Percentiles rank a stretch among this genome's conserved stretches.
These are phyloP conservation scores for Anolis sagrei DNA, from an alignment of 2,113 vertebrate species.

Conservation along the genomic window DNA sequence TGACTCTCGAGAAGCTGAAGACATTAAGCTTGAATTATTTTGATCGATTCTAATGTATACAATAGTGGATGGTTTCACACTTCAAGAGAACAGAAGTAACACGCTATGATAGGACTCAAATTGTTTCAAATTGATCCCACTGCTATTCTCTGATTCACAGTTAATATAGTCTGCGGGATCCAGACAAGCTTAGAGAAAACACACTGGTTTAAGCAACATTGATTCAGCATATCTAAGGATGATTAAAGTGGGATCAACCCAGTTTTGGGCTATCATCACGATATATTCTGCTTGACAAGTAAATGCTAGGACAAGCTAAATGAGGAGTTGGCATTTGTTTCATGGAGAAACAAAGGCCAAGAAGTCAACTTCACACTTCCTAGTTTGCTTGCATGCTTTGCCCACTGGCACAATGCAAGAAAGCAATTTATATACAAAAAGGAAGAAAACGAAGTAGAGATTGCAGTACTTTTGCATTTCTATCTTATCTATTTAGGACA, in stretches of 20 bases:
- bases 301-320: neutral
- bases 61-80: neutral
- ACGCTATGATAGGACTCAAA: neutral
- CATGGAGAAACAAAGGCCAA: neutral
- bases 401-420: constrained; percentile 36
- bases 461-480: constrained; percentile 58
- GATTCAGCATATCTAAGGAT: neutral
- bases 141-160: neutral
- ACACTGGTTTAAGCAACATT: neutral
- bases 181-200: neutral
- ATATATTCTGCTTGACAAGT: neutral
- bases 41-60: neutral
- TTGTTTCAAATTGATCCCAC: neutral
- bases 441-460: neutral
- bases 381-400: constrained; percentile 29
- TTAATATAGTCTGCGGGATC: constrained; percentile 16
- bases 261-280: neutral
- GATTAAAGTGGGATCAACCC: neutral
- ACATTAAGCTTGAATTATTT: too few species aligned
- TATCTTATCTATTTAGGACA: constrained; percentile 74
- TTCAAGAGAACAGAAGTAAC: neutral
- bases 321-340: constrained; percentile 1
- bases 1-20: too few species aligned
- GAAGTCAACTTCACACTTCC: constrained; percentile 16
- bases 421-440: constrained; percentile 53